phyloP scores from a whole-genome alignment of 1,140 invertebrate species.

The Trichomalopsis sarcophagae region DNA sequence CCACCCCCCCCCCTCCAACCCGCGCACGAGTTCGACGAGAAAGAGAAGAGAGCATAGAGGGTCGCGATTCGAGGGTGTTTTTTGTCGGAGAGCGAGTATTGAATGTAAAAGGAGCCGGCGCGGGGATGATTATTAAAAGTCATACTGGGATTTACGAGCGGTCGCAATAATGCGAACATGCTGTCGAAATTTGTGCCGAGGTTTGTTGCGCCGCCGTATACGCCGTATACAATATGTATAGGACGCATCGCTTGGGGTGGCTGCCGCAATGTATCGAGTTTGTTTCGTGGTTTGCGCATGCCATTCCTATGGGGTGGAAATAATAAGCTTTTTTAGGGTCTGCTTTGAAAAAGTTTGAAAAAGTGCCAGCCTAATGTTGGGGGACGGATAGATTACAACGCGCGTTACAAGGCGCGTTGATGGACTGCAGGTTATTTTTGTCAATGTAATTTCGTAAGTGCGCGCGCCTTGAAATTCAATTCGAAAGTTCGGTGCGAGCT shows the following conservation, averaged over 20 bases:
- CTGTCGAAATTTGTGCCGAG: constrained; percentile 18
- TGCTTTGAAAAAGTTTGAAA: no score
- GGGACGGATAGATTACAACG: no score
- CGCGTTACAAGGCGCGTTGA: no score
- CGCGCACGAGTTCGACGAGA: background rate
- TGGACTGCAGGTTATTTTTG: no score
- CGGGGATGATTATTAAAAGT: constrained; percentile 25
- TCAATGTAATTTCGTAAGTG: no score
- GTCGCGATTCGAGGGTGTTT: background rate
- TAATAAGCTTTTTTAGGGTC: background rate
- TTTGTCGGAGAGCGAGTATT: background rate
- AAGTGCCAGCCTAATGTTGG: no score
- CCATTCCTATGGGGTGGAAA: background rate
- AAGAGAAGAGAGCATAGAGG: background rate
- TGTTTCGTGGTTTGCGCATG: constrained; percentile 1
- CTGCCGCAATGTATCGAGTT: background rate
- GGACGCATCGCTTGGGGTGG: background rate
- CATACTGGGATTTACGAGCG: constrained; percentile 3
- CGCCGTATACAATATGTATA: no score
- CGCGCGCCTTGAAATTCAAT: no score
- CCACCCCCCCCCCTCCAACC: background rate
- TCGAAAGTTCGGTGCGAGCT: no score
- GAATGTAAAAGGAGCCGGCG: background rate
- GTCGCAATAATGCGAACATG: background rate
- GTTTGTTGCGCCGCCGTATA: background rate